Percentiles rank a stretch among this genome's conserved stretches.
phyloP scores from a whole-genome alignment of 2,113 vertebrate species.

The Pontoporia blainvillei region DNA sequence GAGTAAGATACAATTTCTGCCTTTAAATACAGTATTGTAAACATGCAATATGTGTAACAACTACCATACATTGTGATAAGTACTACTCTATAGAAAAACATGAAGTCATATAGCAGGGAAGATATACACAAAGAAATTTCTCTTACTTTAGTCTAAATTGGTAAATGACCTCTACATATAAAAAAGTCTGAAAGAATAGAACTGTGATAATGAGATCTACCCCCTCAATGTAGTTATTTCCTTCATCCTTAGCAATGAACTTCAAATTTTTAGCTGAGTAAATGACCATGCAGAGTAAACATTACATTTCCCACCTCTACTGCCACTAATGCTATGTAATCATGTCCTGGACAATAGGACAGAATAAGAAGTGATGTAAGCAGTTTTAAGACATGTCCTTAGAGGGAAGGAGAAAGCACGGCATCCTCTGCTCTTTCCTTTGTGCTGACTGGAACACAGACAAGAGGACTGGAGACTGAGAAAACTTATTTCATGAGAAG shows the following conservation, averaged over 20 bases:
- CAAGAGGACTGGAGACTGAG: not conserved
- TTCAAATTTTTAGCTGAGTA: not conserved
- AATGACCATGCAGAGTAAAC: not conserved
- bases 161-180: not conserved
- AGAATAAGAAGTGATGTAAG: not conserved
- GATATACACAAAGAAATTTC: not conserved
- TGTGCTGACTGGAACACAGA: not conserved
- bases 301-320: not conserved
- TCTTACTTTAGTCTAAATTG: not conserved
- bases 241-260: not conserved
- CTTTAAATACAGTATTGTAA: not conserved
- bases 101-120: not conserved
- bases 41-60: not conserved
- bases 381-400: not conserved
- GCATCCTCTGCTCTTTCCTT: not conserved
- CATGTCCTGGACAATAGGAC: not conserved
- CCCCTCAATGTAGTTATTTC: not conserved
- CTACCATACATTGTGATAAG: not conserved
- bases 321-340: not conserved
- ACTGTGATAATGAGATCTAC: not conserved
- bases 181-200: not conserved
- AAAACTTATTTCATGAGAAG: not conserved
- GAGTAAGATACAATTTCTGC: not conserved
- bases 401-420: not conserved
- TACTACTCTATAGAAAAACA: not conserved